Base-by-base conservation (phyloP, 2,113 vertebrate genomes). In the Holacanthus passer region DNA sequence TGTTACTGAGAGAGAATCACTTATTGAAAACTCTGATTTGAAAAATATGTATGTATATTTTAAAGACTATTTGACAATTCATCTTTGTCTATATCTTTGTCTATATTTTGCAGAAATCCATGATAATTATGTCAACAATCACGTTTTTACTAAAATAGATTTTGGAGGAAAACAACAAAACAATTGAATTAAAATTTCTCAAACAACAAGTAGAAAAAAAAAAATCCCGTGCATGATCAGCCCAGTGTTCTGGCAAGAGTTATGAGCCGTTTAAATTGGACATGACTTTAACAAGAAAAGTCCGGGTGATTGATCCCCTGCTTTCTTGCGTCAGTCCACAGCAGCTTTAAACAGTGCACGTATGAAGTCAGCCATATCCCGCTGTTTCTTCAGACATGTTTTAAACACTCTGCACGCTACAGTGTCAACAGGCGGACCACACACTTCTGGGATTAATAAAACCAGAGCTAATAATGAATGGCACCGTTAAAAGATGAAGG, bases 401-500 rank as follows among this genome's bases (percentile, higher is more conserved):
- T 70, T 35, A 82, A 91, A 83, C 80, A 52, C 78, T 68, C 55
- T 37, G 56, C 71, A 79, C 7, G 73, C 55, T 77, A n/a, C 63
- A 70, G 80, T 81, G 63, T 88, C 83, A 88, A 87, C 64, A 79
- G 60, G 56, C 72, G 20, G 79, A 81, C 83, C 89, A 81, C 91
- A 86, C 86, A 70, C 68, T 70, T 79, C 58, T 84, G 82, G 58
- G 88, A 87, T 86, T 81, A 84, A 89, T 85, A 83, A 87, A 83
- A 73, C 3, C 3, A 59, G 8, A 27, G 74, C 58, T 73, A 75
- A 77, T 90, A 84, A 84, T 84, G 73, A 77, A 82, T 70, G 73
- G 62, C 76, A 41, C 22, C 1, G 43, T 70, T 83, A 74, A 78
- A 80, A 86, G 79, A 86, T 63, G 48, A 65, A 85, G 66, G 64